These are phyloP conservation scores for Formica selysi DNA, from an alignment of 1,140 invertebrate species.

Conservation along the genomic window DNA sequence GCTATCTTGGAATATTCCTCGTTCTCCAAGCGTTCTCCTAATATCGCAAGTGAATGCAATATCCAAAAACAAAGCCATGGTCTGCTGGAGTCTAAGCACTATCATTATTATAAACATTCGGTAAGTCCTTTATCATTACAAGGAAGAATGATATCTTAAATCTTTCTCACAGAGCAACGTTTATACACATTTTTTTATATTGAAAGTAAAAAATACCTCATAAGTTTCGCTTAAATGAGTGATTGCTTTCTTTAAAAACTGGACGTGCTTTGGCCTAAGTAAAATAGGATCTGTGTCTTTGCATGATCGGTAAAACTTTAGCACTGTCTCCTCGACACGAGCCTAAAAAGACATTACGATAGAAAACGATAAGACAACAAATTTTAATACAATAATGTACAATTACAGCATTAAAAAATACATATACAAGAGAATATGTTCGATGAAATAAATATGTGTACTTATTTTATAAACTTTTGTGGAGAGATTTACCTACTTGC, in stretches of 20 bases:
- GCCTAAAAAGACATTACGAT: slow-evolving; percentile 84
- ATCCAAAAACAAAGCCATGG: slow-evolving; percentile 99
- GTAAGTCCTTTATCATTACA: slow-evolving; percentile 44
- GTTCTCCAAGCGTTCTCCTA: slow-evolving; percentile 91
- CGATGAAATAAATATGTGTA: background rate
- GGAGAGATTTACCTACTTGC: slow-evolving; percentile 52
- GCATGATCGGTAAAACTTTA: slow-evolving; percentile 88
- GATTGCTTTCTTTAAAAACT: slow-evolving; percentile 91
- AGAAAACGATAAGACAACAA: background rate
- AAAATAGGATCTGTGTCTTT: slow-evolving; percentile 87
- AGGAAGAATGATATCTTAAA: background rate
- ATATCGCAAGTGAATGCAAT: slow-evolving; percentile 94
- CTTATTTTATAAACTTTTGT: background rate
- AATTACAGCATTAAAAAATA: background rate
- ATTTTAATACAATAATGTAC: background rate
- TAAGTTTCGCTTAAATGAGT: slow-evolving; percentile 89
- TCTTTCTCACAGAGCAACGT: slow-evolving; percentile 29
- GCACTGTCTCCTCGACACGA: slow-evolving; percentile 89
- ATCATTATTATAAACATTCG: slow-evolving; percentile 66
- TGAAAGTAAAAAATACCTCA: slow-evolving; percentile 86
- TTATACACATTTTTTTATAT: background rate
- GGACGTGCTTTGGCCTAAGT: slow-evolving; percentile 88
- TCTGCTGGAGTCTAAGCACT: slow-evolving; percentile 96
- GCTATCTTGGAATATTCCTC: slow-evolving; percentile 90
- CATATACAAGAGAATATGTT: background rate